phyloP scores from a whole-genome alignment of 1,140 invertebrate genomes.

The Heterodera carotae region DNA sequence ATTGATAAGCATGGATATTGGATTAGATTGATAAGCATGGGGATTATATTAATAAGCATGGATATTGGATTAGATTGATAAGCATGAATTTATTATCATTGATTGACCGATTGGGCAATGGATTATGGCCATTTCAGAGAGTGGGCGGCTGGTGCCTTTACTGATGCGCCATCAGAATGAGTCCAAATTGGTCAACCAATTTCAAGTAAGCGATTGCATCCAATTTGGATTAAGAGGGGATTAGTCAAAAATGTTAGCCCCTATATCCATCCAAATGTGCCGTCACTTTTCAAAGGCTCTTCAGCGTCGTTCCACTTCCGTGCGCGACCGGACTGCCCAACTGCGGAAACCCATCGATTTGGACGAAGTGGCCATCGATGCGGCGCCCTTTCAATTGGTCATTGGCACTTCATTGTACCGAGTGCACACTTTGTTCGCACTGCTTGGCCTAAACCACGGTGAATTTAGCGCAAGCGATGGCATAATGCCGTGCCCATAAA shows the following conservation, averaged over 20 bases:
- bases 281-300: neutral
- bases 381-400: constrained; percentile 96
- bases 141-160: constrained; percentile 41
- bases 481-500: too few species aligned
- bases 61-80: too few species aligned
- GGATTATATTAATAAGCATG: too few species aligned
- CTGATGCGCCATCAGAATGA: constrained; percentile 34
- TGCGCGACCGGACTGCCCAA: constrained; percentile 19
- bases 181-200: constrained; percentile 20
- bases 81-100: too few species aligned
- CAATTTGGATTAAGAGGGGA: too few species aligned
- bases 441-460: constrained; percentile 86
- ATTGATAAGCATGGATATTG: too few species aligned
- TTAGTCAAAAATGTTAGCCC: neutral
- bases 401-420: constrained; percentile 92
- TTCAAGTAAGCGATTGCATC: neutral
- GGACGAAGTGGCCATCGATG: constrained; percentile 85
- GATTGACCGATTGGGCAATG: too few species aligned
- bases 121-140: constrained; percentile 15
- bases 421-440: constrained; percentile 94
- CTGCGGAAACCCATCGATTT: constrained; percentile 81
- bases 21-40: too few species aligned
- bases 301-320: neutral
- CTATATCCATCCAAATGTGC: neutral
- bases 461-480: neutral